Evolutionary conservation across 2,113 vertebrate species (phyloP), one percentile per base, ranked within the genome.

Genomic region (Coturnix japonica): DNA sequence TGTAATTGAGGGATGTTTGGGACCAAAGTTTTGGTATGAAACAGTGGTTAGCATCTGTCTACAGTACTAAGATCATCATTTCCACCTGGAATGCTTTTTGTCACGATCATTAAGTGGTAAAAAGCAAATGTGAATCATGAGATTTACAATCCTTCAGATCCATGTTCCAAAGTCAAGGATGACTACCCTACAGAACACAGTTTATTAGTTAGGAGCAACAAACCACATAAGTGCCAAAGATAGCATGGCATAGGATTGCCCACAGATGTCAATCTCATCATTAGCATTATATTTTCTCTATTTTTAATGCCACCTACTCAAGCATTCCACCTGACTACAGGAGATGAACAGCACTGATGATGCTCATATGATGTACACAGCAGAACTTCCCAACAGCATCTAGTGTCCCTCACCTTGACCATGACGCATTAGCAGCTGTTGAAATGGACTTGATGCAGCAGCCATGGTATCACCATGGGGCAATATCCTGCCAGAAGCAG

Each of bases 401-500:
- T 37, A 47, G 1, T 60, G 60, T 51, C 60, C 67, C 67, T 77
- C 28, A 63, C 47, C 33, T n/a, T 0, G 0, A 7, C 75, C 72
- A 23, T 0, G 4, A 70, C 84, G 74, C 1, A 0, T 44, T 17
- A 80, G 31, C 46, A 74, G 72, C 20, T 1, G 1, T 43, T 65
- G 13, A 86, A 2, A 74, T 33, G 0, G 26, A 51, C 80, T 64
- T 35, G 28, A 37, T 43, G 49, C 51, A 67, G 57, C 33, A 90
- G 31, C 53, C 4, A 0, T n/a, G 61, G 64, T 56, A 89, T 85
- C 77, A 4, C 89, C 54, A 18, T 94, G 95, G 74, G 64, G 87
- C 80, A 96, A 96, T 7, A 90, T 90, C 90, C 81, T 90, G 79
- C 70, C 85, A 57, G 81, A 77, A 46, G 53, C 41, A 90, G 94